These are phyloP conservation scores for Telmatochromis brachygnathus DNA, from an alignment of 2,113 vertebrate genomes.

Conservation along the genomic window DNA sequence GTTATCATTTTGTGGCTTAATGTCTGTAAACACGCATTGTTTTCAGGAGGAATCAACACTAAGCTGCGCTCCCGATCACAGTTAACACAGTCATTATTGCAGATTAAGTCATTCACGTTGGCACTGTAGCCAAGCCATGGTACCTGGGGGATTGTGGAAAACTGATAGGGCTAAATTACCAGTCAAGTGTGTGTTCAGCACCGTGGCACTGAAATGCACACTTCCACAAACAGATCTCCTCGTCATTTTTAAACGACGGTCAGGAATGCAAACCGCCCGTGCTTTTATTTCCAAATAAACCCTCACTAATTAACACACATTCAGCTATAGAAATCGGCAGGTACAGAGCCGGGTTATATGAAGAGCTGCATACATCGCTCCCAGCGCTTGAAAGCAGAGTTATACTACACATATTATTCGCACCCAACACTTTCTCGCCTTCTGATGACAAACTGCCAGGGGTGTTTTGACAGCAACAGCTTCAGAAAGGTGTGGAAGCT, in stretches of 20 bases:
- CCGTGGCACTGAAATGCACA: neutral
- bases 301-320: neutral
- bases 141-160: constrained; percentile 12
- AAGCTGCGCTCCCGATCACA: neutral
- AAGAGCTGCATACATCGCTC: neutral
- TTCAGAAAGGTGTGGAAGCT: neutral
- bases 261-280: neutral
- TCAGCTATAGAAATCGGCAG: neutral
- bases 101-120: constrained; percentile 3
- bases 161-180: constrained; percentile 8
- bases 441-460: neutral
- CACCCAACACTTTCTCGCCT: neutral
- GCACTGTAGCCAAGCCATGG: neutral
- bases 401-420: neutral
- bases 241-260: neutral
- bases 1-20: neutral
- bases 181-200: neutral
- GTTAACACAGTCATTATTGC: neutral
- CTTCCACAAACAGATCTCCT: neutral
- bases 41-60: neutral
- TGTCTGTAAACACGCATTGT: neutral
- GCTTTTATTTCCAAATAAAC: neutral
- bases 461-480: constrained; percentile 6
- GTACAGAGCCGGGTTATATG: neutral
- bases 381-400: neutral